phyloP scores from a whole-genome alignment of 92 coral and sea anemone genomes.

The Zoanthus gigantus region DNA sequence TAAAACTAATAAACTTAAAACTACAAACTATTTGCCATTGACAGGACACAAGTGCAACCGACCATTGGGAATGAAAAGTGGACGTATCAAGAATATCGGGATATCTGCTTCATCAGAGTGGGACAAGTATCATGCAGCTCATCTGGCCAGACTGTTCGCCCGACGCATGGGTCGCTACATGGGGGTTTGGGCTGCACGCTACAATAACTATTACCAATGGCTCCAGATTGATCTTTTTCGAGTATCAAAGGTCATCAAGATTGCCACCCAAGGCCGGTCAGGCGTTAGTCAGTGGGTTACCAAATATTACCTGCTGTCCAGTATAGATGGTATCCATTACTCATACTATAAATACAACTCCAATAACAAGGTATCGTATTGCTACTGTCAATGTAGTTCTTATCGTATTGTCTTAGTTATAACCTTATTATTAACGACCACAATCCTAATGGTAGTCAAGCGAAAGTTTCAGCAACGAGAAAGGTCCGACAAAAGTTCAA shows the following conservation, averaged over 20 bases:
- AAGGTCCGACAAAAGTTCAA: too few relatives aligned
- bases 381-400: neutral
- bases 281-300: constrained; percentile 76
- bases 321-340: constrained; percentile 84
- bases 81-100: constrained; percentile 74
- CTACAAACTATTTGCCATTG: neutral
- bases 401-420: neutral
- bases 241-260: constrained; percentile 73
- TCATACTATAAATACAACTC: constrained; percentile 76
- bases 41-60: constrained; percentile 88
- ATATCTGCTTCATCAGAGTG: constrained; percentile 82
- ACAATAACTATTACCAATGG: constrained; percentile 71
- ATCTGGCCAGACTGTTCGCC: constrained; percentile 74
- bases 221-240: constrained; percentile 78
- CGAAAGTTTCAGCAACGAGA: too few relatives aligned
- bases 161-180: constrained; percentile 72
- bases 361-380: constrained; percentile 46
- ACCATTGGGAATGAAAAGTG: constrained; percentile 78
- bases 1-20: too few relatives aligned
- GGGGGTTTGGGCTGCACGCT: constrained; percentile 87
- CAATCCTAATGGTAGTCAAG: too few relatives aligned
- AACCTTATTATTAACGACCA: too few relatives aligned
- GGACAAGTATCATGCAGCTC: constrained; percentile 66
- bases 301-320: constrained; percentile 61
- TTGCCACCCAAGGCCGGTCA: constrained; percentile 83